Evolutionary conservation across 2,797 vertebrate species (phyloP), one percentile per base, ranked within the genome.

Genomic region (Helarctos malayanus): DNA sequence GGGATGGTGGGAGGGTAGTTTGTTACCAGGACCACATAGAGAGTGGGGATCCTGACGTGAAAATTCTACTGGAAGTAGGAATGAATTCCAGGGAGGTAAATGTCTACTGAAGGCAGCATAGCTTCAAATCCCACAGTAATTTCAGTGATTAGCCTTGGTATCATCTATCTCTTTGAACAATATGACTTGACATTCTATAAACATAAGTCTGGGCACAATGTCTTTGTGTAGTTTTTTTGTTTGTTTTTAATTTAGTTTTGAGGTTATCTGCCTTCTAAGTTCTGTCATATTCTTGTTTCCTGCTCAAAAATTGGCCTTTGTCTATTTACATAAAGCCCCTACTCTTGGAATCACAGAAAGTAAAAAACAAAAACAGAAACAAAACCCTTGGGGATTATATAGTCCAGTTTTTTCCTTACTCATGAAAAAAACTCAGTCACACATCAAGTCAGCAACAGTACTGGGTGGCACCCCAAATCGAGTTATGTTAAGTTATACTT

Each of bases 171-270:
- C 12, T 80, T 88, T 91, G 52, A 93, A n/a, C 23, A 88, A 3
- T 79, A 25, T 80, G 52, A 80, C 71, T 80, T 32, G 82, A 80
- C 35, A 85, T 83, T 79, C 25, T 91, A 6, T 87, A 91, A 82
- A 90, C 32, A 75, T 89, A 84, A 21, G n/a, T 88, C n/a, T 84
- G 56, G 23, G 16, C 16, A 75, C 23, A 76, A 91, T 88, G 38
- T 68, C 29, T 81, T 63, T 85, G 52, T 69, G n/a, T 68, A 35
- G 65, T 35, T 68, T 68, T 56, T 68, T 68, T 68, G 65, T 68
- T 65, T 63, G 63, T 65, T n/a, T n/a, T 59, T 59, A 59, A 59
- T 68, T 96, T 91, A 49, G 49, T 95, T 82, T 95, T 94, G 32
- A 94, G 52, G 27, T 54, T 45, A 89, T 32, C 38, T 75, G 13